phyloP scores from a whole-genome alignment of 2,888 invertebrate species.

The Tricholauxania praeusta region DNA sequence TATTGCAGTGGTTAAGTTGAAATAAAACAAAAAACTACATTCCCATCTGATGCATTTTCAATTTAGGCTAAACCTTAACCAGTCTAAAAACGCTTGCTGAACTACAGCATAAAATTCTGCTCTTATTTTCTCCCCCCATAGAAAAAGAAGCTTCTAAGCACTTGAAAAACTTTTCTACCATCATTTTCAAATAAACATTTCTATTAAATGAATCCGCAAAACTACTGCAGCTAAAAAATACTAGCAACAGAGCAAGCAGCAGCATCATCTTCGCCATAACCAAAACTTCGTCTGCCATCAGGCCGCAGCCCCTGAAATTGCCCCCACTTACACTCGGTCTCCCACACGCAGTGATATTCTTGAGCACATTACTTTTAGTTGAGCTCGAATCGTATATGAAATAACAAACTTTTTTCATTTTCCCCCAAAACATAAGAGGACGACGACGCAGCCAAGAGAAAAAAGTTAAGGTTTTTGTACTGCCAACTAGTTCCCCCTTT shows the following conservation, averaged over 20 bases:
- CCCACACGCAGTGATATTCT: background rate
- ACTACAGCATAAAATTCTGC: too few species aligned
- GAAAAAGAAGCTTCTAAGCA: conserved; percentile 46
- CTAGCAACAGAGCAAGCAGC: background rate
- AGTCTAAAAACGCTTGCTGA: too few species aligned
- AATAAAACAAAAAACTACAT: too few species aligned
- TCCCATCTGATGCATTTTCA: too few species aligned
- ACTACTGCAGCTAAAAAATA: conserved; percentile 18
- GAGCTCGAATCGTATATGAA: background rate
- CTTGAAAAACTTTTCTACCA: conserved; percentile 57
- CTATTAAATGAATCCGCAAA: conserved; percentile 35
- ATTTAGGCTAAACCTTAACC: too few species aligned
- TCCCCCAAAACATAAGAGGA: too few species aligned
- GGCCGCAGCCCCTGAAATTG: background rate
- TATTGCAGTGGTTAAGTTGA: too few species aligned
- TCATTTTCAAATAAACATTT: conserved; percentile 46
- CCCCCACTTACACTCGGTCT: background rate
- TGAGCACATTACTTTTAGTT: background rate
- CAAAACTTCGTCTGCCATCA: background rate
- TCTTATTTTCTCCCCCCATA: conserved; percentile 11
- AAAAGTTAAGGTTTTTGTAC: background rate
- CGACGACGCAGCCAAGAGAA: background rate
- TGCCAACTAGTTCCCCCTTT: background rate
- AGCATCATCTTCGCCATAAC: background rate
- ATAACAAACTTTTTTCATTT: background rate